Conservation (phyloP, 2,797 vertebrate genomes). For the Bufotes viridis region DNA sequence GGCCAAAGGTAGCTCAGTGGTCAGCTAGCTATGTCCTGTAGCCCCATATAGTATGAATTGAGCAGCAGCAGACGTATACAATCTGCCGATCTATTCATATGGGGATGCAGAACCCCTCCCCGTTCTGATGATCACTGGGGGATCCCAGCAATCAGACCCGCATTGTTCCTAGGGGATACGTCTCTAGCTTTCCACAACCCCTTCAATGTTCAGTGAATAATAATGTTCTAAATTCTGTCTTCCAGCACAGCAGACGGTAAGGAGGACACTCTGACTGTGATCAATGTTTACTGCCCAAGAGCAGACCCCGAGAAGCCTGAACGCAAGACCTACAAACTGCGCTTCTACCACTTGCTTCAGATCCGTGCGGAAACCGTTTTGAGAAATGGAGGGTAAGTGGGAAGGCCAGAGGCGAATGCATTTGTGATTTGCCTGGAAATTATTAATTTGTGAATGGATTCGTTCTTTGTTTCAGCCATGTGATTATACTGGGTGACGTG, state of each 20-base stretch:
- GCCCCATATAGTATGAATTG: no score
- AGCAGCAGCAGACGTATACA: no score
- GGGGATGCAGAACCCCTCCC: no score
- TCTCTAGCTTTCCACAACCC: no score
- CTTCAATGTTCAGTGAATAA: no score
- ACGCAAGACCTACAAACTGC: constrained; percentile 83
- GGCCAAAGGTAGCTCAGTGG: no score
- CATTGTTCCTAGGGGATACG: no score
- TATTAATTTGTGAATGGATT: background rate
- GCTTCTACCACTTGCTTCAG: constrained; percentile 86
- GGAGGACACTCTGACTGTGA: constrained; percentile 78
- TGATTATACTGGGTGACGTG: constrained; percentile 88
- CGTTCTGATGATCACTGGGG: no score
- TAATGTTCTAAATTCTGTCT: background rate
- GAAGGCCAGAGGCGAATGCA: background rate
- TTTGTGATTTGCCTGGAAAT: background rate
- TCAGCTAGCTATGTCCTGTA: no score
- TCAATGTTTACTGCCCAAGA: constrained; percentile 91
- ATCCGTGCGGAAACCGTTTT: constrained; percentile 82
- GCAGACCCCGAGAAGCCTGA: constrained; percentile 89
- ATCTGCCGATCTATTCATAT: no score
- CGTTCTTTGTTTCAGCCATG: constrained; percentile 73
- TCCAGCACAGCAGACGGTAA: constrained; percentile 73
- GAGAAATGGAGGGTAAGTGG: constrained; percentile 76
- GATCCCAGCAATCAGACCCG: no score